phyloP scores from a whole-genome alignment of 2,888 invertebrate species.

The Melanophora roralis region DNA sequence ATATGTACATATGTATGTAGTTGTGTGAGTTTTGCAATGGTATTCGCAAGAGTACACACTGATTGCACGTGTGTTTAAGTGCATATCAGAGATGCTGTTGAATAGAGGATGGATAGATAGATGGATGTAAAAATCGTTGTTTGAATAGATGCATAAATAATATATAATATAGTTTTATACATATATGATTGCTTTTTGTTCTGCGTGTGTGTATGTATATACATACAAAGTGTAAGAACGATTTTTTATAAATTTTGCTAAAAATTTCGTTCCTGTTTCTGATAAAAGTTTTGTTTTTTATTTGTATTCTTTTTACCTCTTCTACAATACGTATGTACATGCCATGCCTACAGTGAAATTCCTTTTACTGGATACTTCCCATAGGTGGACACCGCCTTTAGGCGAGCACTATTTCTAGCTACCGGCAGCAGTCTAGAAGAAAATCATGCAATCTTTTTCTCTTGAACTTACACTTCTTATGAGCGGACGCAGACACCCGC shows the following conservation, averaged over 20 bases:
- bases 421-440: too few relatives aligned
- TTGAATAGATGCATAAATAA: constrained; percentile 35
- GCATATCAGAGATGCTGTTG: constrained; percentile 20
- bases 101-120: constrained; percentile 35
- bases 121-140: constrained; percentile 24
- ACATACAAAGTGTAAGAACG: not conserved
- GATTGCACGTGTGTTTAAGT: constrained; percentile 53
- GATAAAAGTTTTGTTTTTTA: not conserved
- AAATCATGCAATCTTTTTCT: too few relatives aligned
- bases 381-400: too few relatives aligned
- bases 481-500: too few relatives aligned
- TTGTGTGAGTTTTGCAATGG: constrained; percentile 6
- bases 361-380: too few relatives aligned
- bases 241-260: constrained; percentile 6
- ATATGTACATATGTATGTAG: not conserved
- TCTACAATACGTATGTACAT: too few relatives aligned
- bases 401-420: too few relatives aligned
- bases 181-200: not conserved
- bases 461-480: too few relatives aligned
- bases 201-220: not conserved
- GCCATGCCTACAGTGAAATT: too few relatives aligned
- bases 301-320: not conserved
- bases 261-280: constrained; percentile 36
- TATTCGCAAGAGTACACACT: constrained; percentile 53
- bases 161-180: not conserved